A percentile compares a stretch with the other conserved stretches of the same genome.
These are phyloP conservation scores for Amphipoea lucens DNA, from an alignment of 2,888 invertebrate genomes.

Conservation along the genomic window DNA sequence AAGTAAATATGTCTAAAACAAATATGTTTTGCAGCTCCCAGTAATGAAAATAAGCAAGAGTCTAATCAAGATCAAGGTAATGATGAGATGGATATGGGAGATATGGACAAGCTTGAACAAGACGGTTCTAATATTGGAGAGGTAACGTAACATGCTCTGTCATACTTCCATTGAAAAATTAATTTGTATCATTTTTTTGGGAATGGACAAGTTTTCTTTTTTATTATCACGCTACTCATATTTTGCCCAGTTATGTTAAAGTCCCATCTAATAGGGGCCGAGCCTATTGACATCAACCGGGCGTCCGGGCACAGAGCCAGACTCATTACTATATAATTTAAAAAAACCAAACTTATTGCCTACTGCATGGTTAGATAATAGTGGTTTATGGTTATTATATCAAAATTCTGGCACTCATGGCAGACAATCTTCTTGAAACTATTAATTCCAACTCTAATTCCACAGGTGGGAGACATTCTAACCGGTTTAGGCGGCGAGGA, in stretches of 20 bases:
- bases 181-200: background rate
- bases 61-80: slow-evolving; percentile 80
- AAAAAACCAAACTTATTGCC: background rate
- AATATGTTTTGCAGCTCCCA: slow-evolving; percentile 64
- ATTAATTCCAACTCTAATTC: background rate
- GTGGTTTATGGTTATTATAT: background rate
- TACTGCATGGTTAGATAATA: background rate
- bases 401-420: background rate
- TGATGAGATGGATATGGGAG: slow-evolving; percentile 89
- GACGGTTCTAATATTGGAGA: slow-evolving; percentile 88
- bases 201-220: background rate
- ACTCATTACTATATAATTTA: background rate
- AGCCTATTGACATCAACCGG: background rate
- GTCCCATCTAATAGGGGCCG: background rate
- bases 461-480: slow-evolving; percentile 93
- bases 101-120: slow-evolving; percentile 89
- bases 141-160: slow-evolving; percentile 63
- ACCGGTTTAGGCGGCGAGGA: slow-evolving; percentile 96
- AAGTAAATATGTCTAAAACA: slow-evolving; percentile 23
- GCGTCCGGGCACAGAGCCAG: background rate
- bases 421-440: background rate
- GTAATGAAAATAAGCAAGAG: slow-evolving; percentile 80
- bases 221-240: background rate
- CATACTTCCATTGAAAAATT: background rate
- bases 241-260: background rate